phyloP scores from a whole-genome alignment of 2,888 invertebrate species.

The Hirtodrosophila histrioides region DNA sequence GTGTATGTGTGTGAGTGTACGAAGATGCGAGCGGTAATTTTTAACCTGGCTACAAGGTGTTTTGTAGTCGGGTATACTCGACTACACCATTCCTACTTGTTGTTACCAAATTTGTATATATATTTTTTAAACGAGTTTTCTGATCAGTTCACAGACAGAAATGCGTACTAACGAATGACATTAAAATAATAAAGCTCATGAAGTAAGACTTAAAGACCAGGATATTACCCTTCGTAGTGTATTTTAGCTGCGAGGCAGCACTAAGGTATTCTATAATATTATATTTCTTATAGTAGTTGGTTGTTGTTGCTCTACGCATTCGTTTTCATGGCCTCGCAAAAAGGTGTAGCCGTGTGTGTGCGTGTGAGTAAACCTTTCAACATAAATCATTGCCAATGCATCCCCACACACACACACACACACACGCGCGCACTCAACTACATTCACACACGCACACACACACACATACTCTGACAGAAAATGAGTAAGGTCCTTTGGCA shows the following conservation, averaged over 20 bases:
- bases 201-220: too few relatives aligned
- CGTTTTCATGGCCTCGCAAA: slow-evolving; percentile 39
- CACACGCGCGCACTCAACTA: neutral
- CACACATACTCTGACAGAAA: slow-evolving; percentile 4
- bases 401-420: slow-evolving; percentile 2
- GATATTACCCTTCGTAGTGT: slow-evolving; percentile 12
- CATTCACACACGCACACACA: neutral
- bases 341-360: slow-evolving; percentile 33
- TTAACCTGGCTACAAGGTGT: too few relatives aligned
- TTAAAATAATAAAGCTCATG: too few relatives aligned
- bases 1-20: too few relatives aligned
- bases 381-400: slow-evolving; percentile 69
- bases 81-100: too few relatives aligned
- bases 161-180: too few relatives aligned
- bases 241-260: neutral
- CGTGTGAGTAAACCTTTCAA: slow-evolving; percentile 61
- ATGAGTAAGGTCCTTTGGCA: slow-evolving; percentile 56
- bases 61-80: too few relatives aligned
- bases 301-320: slow-evolving; percentile 32
- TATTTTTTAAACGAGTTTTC: too few relatives aligned
- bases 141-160: too few relatives aligned
- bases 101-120: too few relatives aligned
- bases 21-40: too few relatives aligned
- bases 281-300: slow-evolving; percentile 19
- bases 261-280: neutral